These are phyloP conservation scores for Listrodromus nycthemerus DNA, from an alignment of 2,888 invertebrate species.

Conservation along the genomic window DNA sequence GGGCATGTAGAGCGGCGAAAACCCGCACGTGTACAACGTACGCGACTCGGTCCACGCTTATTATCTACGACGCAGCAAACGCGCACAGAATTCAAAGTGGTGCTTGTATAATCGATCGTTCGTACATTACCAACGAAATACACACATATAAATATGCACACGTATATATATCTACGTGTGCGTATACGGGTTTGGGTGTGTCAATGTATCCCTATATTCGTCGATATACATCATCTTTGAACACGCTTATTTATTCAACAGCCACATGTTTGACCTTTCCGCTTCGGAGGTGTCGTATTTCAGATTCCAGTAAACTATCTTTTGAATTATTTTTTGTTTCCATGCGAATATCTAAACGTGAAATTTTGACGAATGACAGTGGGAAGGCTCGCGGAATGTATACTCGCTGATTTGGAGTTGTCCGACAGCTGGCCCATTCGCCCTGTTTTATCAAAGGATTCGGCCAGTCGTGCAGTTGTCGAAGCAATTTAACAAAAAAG, in stretches of 20 bases:
- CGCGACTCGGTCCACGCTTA: constrained; percentile 47
- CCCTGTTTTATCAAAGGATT: too few relatives aligned
- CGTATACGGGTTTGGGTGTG: too few relatives aligned
- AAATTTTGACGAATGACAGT: not conserved
- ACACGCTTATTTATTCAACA: constrained; percentile 18
- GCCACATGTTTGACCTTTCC: not conserved
- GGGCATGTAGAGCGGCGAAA: constrained; percentile 28
- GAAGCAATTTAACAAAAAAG: too few relatives aligned
- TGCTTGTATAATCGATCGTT: constrained; percentile 14
- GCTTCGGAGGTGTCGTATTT: constrained; percentile 11
- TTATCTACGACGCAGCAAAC: constrained; percentile 51
- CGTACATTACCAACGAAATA: not conserved
- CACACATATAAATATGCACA: not conserved
- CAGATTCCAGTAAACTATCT: not conserved
- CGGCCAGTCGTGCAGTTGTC: too few relatives aligned
- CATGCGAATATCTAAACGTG: not conserved
- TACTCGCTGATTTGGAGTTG: too few relatives aligned
- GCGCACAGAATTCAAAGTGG: constrained; percentile 41
- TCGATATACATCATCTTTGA: not conserved
- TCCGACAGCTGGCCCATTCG: too few relatives aligned
- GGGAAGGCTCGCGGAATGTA: not conserved
- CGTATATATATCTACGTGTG: not conserved
- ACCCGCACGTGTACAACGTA: constrained; percentile 25
- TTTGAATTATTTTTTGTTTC: not conserved
- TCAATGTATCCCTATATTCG: not conserved